Percentiles rank a stretch among this genome's conserved stretches.
These are phyloP conservation scores for Ceriagrion tenellum DNA, from an alignment of 2,888 invertebrate species.

Conservation along the genomic window DNA sequence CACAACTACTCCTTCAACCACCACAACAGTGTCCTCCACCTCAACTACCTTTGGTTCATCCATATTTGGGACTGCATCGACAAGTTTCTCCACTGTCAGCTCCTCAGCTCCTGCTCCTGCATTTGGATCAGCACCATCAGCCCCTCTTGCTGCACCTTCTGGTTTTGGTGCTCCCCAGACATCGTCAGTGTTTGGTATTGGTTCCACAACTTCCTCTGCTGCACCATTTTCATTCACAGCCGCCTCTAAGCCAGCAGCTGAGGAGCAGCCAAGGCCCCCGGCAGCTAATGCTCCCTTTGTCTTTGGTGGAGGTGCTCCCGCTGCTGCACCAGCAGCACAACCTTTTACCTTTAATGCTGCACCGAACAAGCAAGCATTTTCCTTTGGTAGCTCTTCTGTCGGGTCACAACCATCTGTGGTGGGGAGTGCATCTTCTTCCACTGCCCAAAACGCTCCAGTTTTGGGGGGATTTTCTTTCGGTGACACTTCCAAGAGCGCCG, in stretches of 20 bases:
- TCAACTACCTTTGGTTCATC: conserved; percentile 51
- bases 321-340: neutral
- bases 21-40: conserved; percentile 34
- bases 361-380: conserved; percentile 49
- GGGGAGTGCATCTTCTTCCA: neutral
- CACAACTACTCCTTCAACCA: neutral
- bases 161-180: conserved; percentile 37
- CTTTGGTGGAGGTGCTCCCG: neutral
- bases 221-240: conserved; percentile 45
- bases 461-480: conserved; percentile 52
- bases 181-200: conserved; percentile 30
- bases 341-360: conserved; percentile 46
- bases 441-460: conserved; percentile 18
- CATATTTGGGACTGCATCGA: neutral
- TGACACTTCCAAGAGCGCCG: neutral
- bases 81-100: conserved; percentile 41
- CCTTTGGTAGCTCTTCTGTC: neutral
- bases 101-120: neutral
- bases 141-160: neutral
- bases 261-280: conserved; percentile 6
- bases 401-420: neutral
- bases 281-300: conserved; percentile 37
- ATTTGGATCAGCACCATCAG: conserved; percentile 31
- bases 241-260: neutral
- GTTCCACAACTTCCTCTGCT: conserved; percentile 25